These are phyloP conservation scores for Catocala sponsa DNA, from an alignment of 2,888 invertebrate genomes.

Conservation along the genomic window DNA sequence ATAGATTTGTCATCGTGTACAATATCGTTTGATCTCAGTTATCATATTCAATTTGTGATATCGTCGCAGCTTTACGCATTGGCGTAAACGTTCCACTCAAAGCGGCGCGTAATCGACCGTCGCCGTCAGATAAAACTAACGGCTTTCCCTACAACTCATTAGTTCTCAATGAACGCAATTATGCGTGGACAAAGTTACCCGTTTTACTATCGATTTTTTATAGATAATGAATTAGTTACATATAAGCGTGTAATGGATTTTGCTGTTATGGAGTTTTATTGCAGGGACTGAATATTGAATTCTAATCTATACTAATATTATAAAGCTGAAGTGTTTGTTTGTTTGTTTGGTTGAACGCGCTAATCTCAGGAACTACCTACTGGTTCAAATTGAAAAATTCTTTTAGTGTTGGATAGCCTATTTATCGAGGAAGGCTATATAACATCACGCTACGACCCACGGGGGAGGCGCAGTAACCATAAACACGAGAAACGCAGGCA, in stretches of 20 bases:
- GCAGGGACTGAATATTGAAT: no score
- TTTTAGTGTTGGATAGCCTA: no score
- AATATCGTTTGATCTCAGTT: neutral
- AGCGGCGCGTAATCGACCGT: slow-evolving; percentile 41
- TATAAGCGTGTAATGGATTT: slow-evolving; percentile 36
- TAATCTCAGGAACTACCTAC: no score
- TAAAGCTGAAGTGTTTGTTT: no score
- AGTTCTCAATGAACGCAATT: slow-evolving; percentile 48
- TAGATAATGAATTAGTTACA: slow-evolving; percentile 40
- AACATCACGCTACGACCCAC: no score
- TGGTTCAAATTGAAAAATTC: no score
- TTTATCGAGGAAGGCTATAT: no score
- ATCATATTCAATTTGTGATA: slow-evolving; percentile 9
- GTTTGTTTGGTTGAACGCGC: no score
- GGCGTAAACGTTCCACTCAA: slow-evolving; percentile 13
- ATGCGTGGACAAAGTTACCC: slow-evolving; percentile 29
- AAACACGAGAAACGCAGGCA: no score
- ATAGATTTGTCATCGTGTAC: no score
- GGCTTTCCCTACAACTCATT: slow-evolving; percentile 49
- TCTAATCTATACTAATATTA: no score
- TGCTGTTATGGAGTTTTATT: neutral
- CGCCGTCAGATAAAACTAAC: slow-evolving; percentile 38
- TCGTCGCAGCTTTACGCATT: slow-evolving; percentile 16
- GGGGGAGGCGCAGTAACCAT: no score
- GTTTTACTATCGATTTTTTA: slow-evolving; percentile 44